Percentiles rank a stretch among this genome's conserved stretches.
Conservation (phyloP, 2,888 invertebrate genomes). For the Quadroppia sp. region DNA sequence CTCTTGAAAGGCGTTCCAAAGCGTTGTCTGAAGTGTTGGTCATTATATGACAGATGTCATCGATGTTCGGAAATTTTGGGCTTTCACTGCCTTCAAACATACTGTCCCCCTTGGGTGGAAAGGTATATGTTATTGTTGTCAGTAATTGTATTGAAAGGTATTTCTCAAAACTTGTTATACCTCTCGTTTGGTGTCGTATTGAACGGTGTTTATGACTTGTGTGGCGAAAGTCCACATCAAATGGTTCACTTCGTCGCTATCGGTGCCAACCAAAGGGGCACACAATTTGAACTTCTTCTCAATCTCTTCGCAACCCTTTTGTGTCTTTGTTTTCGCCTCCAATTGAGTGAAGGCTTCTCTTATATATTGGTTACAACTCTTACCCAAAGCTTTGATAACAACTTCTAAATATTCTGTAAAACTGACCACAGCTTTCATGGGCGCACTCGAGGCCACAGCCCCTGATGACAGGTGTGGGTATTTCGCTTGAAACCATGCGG, state of each 20-base stretch:
- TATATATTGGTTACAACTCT: constrained; percentile 66
- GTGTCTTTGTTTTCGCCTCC: constrained; percentile 61
- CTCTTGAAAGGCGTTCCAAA: constrained; percentile 66
- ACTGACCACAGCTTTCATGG: constrained; percentile 75
- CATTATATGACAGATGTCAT: constrained; percentile 74
- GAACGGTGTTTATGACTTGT: constrained; percentile 84
- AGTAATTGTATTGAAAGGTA: neutral
- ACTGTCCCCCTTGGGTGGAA: too few species aligned
- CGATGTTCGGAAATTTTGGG: constrained; percentile 71
- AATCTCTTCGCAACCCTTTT: constrained; percentile 62
- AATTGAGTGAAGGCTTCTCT: constrained; percentile 65
- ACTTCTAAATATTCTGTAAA: constrained; percentile 80
- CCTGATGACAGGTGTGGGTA: constrained; percentile 78
- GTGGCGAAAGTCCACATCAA: constrained; percentile 76
- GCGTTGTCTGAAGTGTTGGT: constrained; percentile 50
- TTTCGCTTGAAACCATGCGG: constrained; percentile 80
- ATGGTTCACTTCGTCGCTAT: constrained; percentile 61
- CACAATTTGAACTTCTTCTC: constrained; percentile 72
- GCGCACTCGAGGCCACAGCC: constrained; percentile 83
- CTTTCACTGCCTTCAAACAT: constrained; percentile 56
- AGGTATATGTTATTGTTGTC: too few species aligned
- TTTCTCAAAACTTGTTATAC: constrained; percentile 56
- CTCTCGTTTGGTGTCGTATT: constrained; percentile 87
- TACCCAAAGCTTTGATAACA: constrained; percentile 67
- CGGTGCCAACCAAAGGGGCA: constrained; percentile 61